These are phyloP conservation scores for Boloria euphrosyne DNA, from an alignment of 2,888 invertebrate genomes.

Conservation along the genomic window DNA sequence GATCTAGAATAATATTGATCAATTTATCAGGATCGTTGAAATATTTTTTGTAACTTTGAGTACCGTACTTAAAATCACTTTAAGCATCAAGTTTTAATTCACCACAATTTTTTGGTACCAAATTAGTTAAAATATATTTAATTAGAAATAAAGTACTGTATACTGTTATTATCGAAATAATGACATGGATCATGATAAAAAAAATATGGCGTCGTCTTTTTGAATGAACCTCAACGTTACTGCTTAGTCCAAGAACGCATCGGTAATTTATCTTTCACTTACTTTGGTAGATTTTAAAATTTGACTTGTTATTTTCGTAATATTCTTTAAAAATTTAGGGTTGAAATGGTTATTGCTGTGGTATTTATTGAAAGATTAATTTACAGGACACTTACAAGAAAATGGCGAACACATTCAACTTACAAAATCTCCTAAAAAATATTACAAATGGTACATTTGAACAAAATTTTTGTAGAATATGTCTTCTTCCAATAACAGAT, in stretches of 20 bases:
- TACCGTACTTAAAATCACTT: too few relatives aligned
- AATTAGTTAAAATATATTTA: too few relatives aligned
- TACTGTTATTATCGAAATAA: not conserved
- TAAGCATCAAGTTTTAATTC: too few relatives aligned
- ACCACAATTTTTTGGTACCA: too few relatives aligned
- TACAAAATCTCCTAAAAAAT: slow-evolving; percentile 62
- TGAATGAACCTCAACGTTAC: slow-evolving; percentile 35
- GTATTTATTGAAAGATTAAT: slow-evolving; percentile 14
- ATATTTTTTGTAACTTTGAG: too few relatives aligned
- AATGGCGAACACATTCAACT: slow-evolving; percentile 56
- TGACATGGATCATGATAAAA: slow-evolving; percentile 5
- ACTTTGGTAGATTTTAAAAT: slow-evolving; percentile 54
- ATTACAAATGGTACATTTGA: slow-evolving; percentile 63
- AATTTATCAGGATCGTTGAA: too few relatives aligned
- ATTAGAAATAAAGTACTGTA: too few relatives aligned
- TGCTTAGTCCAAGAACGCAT: slow-evolving; percentile 44
- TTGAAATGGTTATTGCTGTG: slow-evolving; percentile 17
- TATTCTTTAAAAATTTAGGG: not conserved
- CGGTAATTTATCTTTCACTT: slow-evolving; percentile 34
- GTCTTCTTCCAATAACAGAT: slow-evolving; percentile 56
- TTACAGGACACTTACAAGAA: slow-evolving; percentile 30
- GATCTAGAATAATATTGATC: too few relatives aligned
- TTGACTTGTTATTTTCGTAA: slow-evolving; percentile 5
- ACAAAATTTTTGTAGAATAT: slow-evolving; percentile 64
- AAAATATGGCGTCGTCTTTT: slow-evolving; percentile 33